Conservation (phyloP, 2,797 vertebrate species). For the Crocidura indochinensis region DNA sequence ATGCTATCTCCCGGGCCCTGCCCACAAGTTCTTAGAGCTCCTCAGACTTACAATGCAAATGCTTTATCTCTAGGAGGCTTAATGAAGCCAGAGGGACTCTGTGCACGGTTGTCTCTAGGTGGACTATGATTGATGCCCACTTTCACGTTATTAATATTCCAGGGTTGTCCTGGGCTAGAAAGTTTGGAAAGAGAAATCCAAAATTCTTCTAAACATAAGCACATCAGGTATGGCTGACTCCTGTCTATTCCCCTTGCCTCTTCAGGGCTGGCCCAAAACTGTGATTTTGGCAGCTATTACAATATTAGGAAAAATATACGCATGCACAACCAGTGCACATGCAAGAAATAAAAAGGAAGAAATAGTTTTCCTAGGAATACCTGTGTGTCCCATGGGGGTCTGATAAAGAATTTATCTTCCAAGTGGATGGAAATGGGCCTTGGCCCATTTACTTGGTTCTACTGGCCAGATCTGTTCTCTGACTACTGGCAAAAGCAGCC, state of each 20-base stretch:
- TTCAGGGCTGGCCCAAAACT: slow-evolving; percentile 6
- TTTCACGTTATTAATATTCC: slow-evolving; percentile 71
- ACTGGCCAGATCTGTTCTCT: slow-evolving; percentile 60
- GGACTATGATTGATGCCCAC: slow-evolving; percentile 68
- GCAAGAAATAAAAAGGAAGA: slow-evolving; percentile 32
- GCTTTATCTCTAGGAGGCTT: slow-evolving; percentile 61
- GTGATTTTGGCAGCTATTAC: slow-evolving; percentile 53
- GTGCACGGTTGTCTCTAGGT: slow-evolving; percentile 40
- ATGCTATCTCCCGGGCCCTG: too few species aligned
- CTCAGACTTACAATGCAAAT: slow-evolving; percentile 60
- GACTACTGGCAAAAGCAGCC: slow-evolving; percentile 16
- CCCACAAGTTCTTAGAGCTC: slow-evolving; percentile 20
- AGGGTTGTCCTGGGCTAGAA: slow-evolving; percentile 46
- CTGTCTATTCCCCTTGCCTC: neutral
- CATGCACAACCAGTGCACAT: neutral
- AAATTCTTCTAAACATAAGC: slow-evolving; percentile 53
- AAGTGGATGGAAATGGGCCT: slow-evolving; percentile 10
- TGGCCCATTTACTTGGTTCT: slow-evolving; percentile 44
- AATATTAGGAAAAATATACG: neutral
- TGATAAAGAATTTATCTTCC: slow-evolving; percentile 26
- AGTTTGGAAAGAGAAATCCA: neutral
- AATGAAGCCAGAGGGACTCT: slow-evolving; percentile 61
- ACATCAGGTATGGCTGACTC: slow-evolving; percentile 1
- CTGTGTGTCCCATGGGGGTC: neutral
- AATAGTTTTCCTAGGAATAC: neutral